phyloP scores from a whole-genome alignment of 2,888 invertebrate species.

The Lathronympha strigana region DNA sequence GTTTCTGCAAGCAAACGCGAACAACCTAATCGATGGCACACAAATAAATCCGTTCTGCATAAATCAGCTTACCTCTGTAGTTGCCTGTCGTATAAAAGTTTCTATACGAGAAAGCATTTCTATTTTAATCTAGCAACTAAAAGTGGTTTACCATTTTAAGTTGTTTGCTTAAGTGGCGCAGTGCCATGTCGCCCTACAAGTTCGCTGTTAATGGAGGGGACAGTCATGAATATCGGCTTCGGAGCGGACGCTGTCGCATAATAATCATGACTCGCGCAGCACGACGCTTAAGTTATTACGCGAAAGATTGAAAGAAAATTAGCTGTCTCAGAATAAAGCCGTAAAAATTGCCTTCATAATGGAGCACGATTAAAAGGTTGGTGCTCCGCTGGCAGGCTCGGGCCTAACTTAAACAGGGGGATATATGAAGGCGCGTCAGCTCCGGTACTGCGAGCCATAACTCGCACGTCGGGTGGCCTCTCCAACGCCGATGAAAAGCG shows the following conservation, averaged over 20 bases:
- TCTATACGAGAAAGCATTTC: background rate
- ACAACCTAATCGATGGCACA: background rate
- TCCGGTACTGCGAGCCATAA: constrained; percentile 60
- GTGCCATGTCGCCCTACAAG: constrained; percentile 57
- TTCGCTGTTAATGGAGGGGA: constrained; percentile 44
- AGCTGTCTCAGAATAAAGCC: constrained; percentile 61
- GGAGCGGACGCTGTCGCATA: constrained; percentile 59
- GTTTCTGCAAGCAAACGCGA: constrained; percentile 7
- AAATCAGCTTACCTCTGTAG: no score
- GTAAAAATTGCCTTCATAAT: constrained; percentile 59
- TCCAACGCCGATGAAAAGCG: constrained; percentile 64
- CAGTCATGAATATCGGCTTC: constrained; percentile 64
- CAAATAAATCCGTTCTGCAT: background rate
- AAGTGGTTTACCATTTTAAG: constrained; percentile 11
- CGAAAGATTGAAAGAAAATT: constrained; percentile 71
- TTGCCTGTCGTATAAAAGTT: no score
- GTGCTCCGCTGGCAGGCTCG: constrained; percentile 49
- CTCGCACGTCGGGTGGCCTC: constrained; percentile 75
- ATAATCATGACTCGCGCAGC: constrained; percentile 74
- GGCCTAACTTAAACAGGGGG: constrained; percentile 44
- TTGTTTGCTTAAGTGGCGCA: constrained; percentile 49
- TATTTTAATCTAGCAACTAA: constrained; percentile 16
- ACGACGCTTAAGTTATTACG: constrained; percentile 71
- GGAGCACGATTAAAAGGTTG: constrained; percentile 55
- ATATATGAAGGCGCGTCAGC: constrained; percentile 61